A percentile compares a stretch with the other conserved stretches of the same genome.
These are phyloP conservation scores for Microtus montanus DNA, from an alignment of 2,113 vertebrate species.

Conservation along the genomic window DNA sequence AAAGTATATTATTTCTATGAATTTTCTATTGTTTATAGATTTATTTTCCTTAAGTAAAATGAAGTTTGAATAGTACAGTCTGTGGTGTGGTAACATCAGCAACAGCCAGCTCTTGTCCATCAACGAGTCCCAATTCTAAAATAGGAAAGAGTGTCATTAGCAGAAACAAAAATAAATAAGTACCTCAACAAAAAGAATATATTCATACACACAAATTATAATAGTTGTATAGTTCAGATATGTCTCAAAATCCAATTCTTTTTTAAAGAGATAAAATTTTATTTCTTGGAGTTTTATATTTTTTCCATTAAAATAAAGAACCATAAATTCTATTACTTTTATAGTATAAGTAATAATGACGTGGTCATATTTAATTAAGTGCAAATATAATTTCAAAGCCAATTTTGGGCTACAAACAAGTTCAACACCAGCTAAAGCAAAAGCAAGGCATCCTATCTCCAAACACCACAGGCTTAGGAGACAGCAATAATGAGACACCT, in stretches of 20 bases:
- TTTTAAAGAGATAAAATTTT: slow-evolving; percentile 45
- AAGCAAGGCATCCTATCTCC: neutral
- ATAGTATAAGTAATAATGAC: slow-evolving; percentile 2
- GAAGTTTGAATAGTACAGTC: slow-evolving; percentile 95
- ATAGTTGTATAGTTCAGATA: neutral
- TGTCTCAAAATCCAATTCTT: slow-evolving; percentile 30
- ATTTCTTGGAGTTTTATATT: slow-evolving; percentile 13
- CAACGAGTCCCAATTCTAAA: slow-evolving; percentile 92
- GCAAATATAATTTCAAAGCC: neutral
- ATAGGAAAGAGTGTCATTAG: slow-evolving; percentile 71
- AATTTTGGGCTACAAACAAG: neutral
- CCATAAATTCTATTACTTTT: slow-evolving; percentile 21
- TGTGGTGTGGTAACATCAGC: slow-evolving; percentile 96
- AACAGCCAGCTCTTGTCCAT: slow-evolving; percentile 95
- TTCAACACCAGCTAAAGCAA: neutral
- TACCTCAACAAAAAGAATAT: neutral
- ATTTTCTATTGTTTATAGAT: slow-evolving; percentile 65
- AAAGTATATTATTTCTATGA: slow-evolving; percentile 61
- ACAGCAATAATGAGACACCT: neutral
- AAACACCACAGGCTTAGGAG: neutral
- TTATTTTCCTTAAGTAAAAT: slow-evolving; percentile 89
- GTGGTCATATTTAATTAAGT: slow-evolving; percentile 15
- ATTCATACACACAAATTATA: neutral
- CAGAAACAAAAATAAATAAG: neutral
- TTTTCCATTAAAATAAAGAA: slow-evolving; percentile 42